Conservation (phyloP, 1,140 invertebrate species). For the Brachionus koreanus region DNA sequence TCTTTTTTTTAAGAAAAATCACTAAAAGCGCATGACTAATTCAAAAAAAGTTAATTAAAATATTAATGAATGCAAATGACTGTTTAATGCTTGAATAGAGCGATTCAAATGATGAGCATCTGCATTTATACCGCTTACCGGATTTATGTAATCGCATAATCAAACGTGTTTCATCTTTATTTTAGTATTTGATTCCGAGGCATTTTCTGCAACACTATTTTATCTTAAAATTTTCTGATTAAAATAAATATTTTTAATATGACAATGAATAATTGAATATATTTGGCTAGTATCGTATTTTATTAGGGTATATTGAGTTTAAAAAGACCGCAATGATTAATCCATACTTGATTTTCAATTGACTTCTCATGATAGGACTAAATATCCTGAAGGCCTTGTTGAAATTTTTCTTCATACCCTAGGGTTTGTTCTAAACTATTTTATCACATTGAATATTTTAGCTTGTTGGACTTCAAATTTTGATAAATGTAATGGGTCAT, state of each 20-base stretch:
- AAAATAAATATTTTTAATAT: not conserved
- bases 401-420: constrained; percentile 17
- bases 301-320: not conserved
- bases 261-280: constrained; percentile 11
- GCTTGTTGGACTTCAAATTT: not conserved
- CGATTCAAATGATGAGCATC: constrained; percentile 12
- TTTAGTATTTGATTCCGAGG: not conserved
- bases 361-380: not conserved
- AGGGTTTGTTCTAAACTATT: not conserved
- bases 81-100: not conserved
- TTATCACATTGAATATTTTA: too few relatives aligned
- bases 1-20: not conserved
- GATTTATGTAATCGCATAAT: constrained; percentile 32
- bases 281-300: constrained; percentile 1
- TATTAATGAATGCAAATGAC: constrained; percentile 7
- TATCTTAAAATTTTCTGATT: not conserved
- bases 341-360: constrained; percentile 16
- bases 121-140: not conserved
- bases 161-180: constrained; percentile 21
- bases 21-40: constrained; percentile 14
- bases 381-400: constrained; percentile 27
- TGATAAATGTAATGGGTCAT: not conserved
- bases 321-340: not conserved
- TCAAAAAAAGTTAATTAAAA: constrained; percentile 29
- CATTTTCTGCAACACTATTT: not conserved